Evolutionary conservation across 1,140 invertebrate species (phyloP), one percentile per base, ranked within the genome.

Genomic region (Drosophila orena): DNA sequence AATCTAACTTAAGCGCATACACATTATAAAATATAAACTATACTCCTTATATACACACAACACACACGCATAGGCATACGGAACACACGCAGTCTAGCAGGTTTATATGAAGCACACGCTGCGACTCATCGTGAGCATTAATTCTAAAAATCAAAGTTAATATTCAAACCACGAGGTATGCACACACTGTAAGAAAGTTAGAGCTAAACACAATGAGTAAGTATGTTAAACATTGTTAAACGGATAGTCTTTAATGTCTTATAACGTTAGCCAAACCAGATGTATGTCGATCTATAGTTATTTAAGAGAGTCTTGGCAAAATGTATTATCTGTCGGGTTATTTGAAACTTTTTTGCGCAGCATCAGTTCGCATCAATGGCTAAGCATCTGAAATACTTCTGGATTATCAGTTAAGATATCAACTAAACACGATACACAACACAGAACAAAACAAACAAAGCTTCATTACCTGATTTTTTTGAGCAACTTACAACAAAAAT

Each of bases 391-490:
- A 70, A 69, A 46, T 11, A 47, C 34, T 49, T 70, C 17, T 70
- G 27, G 30, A 57, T 42, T 49, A 46, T 64, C 58, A 74, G n/a
- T 40, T 73, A 62, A 62, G 27, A 54, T 55, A 55, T 24, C 30
- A 30, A 61, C 69, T 61, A 62, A 49, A 64, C n/a, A 43, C 24
- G 37, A 46, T 38, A 56, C 38, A 52, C 34, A 64, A 64, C 57
- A 74, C 38, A 20, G 65, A 75, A 76, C 71, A 73, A 88, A 86
- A 30, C 30, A 88, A 69, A 78, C 68, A 79, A 86, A 64, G 84
- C 84, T 89, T 89, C 59, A 89, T 89, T 89, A 89, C 84, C 84
- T 89, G 84, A 89, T 89, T 89, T 76, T 88, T 83, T 76, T 86
- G 75, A 88, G 74, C 62, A 72, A 83, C 79, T 75, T 65, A 57